These are phyloP conservation scores for Sebastes aleutianus DNA, from an alignment of 2,797 vertebrate genomes.

Conservation along the genomic window DNA sequence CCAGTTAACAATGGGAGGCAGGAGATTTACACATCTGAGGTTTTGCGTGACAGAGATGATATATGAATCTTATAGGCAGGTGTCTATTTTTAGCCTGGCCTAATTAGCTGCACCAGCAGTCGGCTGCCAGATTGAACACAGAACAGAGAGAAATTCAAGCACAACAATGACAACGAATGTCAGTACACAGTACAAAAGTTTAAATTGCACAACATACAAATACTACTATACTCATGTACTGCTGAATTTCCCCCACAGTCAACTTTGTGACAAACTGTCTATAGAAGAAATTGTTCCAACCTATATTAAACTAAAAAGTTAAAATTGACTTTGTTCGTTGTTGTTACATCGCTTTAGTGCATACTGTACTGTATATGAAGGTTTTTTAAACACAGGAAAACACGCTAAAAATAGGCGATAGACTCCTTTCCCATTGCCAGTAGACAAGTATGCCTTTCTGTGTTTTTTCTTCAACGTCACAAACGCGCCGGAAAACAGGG, in stretches of 20 bases:
- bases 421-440: background rate
- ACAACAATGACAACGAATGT: background rate
- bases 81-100: constrained; percentile 54
- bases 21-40: constrained; percentile 19
- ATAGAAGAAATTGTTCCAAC: background rate
- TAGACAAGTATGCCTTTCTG: background rate
- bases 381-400: background rate
- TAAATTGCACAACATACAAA: background rate
- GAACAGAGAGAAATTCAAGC: constrained; percentile 18
- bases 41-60: constrained; percentile 29
- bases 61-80: constrained; percentile 42
- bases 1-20: background rate
- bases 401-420: background rate
- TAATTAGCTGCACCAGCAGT: constrained; percentile 55
- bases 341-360: background rate
- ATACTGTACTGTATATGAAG: background rate
- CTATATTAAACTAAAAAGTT: background rate
- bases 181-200: background rate
- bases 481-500: too few relatives aligned
- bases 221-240: background rate
- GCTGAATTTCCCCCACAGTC: background rate
- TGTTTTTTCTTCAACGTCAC: too few relatives aligned
- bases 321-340: background rate
- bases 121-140: constrained; percentile 39
- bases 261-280: background rate